Evolutionary conservation across 2,113 vertebrate genomes (phyloP), one percentile per base, ranked within the genome.

Genomic region (Colinus virginianus): DNA sequence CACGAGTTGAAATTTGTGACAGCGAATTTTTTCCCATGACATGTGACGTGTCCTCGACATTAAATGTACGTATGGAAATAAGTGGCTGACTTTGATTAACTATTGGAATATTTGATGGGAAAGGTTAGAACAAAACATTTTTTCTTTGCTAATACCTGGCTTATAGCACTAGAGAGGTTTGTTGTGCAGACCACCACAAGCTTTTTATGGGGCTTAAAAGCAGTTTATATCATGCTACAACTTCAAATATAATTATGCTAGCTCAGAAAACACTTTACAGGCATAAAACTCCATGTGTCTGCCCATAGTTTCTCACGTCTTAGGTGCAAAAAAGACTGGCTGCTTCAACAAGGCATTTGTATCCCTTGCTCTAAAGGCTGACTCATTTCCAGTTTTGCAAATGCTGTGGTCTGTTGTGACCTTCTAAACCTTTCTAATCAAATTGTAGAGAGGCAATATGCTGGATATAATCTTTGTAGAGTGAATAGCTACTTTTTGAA

Each of bases 191-290:
- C 83, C 90, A 95, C 86, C 66, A 48, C 18, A 64, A 56, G 61
- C 49, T 93, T 93, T 96, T 94, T 93, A 93, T 81, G 79, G 62
- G 58, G n/a, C 80, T 91, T 88, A 93, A 90, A 78, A 86, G 72
- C 83, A 86, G 80, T 88, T 96, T 95, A 64, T 91, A 86, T 93
- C 72, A 68, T 68, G 66, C 79, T 90, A 23, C 70, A 86, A 64
- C 86, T 88, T 95, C 91, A 93, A 86, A 85, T 70, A 22, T 36
- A 88, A 90, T 96, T 94, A 93, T 0, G 2, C 46, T 48, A 80
- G 64, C 62, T 88, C 72, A 75, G 86, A 90, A 96, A 96, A 91
- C 25, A 45, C 84, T 94, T 80, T 1, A 8, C 93, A 95, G 93
- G 64, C 77, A 40, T 71, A 71, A 88, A 94, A 69, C 51, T 84